Evolutionary conservation across 2,888 invertebrate species (phyloP).

Genomic region (Eugnorisma glareosa): DNA sequence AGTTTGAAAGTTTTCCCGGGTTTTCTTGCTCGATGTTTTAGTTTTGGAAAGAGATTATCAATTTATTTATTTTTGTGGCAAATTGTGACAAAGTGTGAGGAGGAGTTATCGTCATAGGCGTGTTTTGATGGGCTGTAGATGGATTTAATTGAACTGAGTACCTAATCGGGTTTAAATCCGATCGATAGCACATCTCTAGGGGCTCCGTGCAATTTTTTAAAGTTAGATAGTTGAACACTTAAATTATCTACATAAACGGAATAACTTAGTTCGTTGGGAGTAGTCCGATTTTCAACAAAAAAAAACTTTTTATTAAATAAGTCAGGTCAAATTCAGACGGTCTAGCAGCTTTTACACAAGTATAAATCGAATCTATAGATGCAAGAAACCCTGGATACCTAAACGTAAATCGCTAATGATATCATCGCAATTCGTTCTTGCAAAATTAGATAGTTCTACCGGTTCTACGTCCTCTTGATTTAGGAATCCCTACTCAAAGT

Average conservation of each 20-base stretch:
- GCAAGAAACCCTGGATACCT: background rate
- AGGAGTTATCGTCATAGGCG: background rate
- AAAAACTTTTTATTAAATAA: background rate
- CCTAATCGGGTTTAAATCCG: background rate
- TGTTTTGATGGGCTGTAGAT: background rate
- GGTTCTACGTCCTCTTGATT: background rate
- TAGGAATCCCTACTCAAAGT: background rate
- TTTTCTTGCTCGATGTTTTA: background rate
- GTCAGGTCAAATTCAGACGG: background rate
- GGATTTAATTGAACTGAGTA: background rate
- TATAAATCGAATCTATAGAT: background rate
- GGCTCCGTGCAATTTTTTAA: background rate
- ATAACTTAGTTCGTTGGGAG: background rate
- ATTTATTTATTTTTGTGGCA: background rate
- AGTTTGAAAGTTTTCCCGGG: slow-evolving; percentile 23
- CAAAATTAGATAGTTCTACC: background rate
- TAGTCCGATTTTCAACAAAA: background rate
- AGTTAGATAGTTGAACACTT: background rate
- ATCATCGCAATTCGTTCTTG: background rate
- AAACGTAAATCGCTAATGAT: background rate
- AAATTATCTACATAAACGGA: background rate
- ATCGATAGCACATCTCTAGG: background rate
- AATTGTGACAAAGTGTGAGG: background rate
- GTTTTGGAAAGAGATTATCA: background rate
- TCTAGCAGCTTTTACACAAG: background rate